Percentiles rank a stretch among this genome's conserved stretches.
phyloP scores from a whole-genome alignment of 2,113 vertebrate genomes.

The Struthidea cinerea region DNA sequence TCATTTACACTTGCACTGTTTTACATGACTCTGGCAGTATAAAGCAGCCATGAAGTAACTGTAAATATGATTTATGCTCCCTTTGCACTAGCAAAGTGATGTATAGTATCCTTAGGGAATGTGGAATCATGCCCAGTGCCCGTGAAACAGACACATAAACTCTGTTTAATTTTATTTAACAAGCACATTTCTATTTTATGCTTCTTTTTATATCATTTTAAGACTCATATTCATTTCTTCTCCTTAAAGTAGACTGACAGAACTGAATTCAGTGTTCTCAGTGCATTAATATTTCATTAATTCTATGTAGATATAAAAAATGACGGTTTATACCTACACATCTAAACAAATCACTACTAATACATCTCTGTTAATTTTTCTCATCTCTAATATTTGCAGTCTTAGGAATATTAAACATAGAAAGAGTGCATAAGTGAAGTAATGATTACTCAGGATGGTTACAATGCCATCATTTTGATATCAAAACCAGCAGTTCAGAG shows the following conservation, averaged over 20 bases:
- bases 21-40: constrained; percentile 16
- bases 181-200: constrained; percentile 41
- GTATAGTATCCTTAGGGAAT: constrained; percentile 36
- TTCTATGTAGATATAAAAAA: not conserved
- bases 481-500: not conserved
- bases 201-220: constrained; percentile 38
- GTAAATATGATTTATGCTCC: constrained; percentile 61
- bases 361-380: not conserved
- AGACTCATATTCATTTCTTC: constrained; percentile 61
- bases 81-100: constrained; percentile 49
- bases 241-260: constrained; percentile 53
- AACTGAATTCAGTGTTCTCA: constrained; percentile 41
- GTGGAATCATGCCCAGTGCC: not conserved
- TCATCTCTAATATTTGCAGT: not conserved
- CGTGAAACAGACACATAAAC: constrained; percentile 40
- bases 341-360: not conserved
- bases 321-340: not conserved
- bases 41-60: constrained; percentile 46
- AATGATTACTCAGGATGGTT: not conserved
- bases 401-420: not conserved
- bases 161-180: constrained; percentile 64
- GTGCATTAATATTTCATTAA: constrained; percentile 41
- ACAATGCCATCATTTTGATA: not conserved
- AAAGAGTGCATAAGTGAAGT: not conserved
- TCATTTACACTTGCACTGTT: constrained; percentile 19